These are phyloP conservation scores for Caenorhabditis zanzibari DNA, from an alignment of 2,888 invertebrate species.

Conservation along the genomic window DNA sequence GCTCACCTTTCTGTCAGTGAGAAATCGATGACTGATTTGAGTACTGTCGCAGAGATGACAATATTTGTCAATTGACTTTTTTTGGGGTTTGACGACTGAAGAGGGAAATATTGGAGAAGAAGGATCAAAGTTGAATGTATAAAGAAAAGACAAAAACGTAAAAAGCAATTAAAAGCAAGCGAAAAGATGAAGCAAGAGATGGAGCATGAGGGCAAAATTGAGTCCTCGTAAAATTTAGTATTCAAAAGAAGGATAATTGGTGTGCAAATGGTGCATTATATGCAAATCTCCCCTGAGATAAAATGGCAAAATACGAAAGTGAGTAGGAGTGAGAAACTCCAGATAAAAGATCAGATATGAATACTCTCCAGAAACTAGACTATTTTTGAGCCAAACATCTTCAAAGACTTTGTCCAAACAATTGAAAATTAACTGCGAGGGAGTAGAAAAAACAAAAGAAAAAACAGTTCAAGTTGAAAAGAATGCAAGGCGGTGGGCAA, in stretches of 20 bases:
- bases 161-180: constrained; percentile 22
- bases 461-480: constrained; percentile 59
- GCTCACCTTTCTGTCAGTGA: constrained; percentile 48
- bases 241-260: constrained; percentile 29
- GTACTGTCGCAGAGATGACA: constrained; percentile 43
- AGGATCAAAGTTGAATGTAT: constrained; percentile 27
- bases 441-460: constrained; percentile 42
- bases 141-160: constrained; percentile 21
- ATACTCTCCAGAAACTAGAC: constrained; percentile 37
- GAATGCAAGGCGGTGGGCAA: constrained; percentile 50
- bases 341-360: background rate
- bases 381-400: constrained; percentile 35
- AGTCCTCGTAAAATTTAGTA: constrained; percentile 21
- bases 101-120: background rate
- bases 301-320: constrained; percentile 13
- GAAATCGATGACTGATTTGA: constrained; percentile 51
- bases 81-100: constrained; percentile 29
- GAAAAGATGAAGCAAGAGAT: background rate
- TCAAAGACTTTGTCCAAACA: constrained; percentile 48
- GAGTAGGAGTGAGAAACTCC: background rate
- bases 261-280: constrained; percentile 30
- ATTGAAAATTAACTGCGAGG: constrained; percentile 49
- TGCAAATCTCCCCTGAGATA: constrained; percentile 4
- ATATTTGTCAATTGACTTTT: constrained; percentile 52
- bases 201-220: constrained; percentile 9